These are phyloP conservation scores for Orchestes rusci DNA, from an alignment of 2,888 invertebrate genomes.

Conservation along the genomic window DNA sequence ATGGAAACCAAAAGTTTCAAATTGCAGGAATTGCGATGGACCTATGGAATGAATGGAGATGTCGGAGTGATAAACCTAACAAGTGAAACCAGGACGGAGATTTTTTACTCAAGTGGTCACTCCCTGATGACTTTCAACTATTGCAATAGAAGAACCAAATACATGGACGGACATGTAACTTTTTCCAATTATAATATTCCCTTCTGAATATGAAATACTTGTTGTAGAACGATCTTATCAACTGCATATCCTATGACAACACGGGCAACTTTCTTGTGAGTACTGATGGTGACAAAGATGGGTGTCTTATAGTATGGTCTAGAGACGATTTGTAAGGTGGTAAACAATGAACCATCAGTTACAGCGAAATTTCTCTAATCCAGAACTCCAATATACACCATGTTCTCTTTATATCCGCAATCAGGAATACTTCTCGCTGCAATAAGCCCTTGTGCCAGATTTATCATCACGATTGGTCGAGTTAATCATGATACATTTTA, in stretches of 20 bases:
- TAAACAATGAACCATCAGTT: no score
- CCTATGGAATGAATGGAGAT: constrained; percentile 55
- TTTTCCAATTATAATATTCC: neutral
- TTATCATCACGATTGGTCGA: constrained; percentile 49
- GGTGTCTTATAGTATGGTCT: constrained; percentile 55
- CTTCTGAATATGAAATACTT: neutral
- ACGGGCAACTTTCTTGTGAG: constrained; percentile 53
- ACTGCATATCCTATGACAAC: constrained; percentile 46
- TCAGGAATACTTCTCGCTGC: constrained; percentile 40
- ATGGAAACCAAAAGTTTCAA: no score
- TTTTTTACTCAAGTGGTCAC: constrained; percentile 59
- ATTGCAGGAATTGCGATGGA: no score
- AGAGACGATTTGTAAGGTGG: constrained; percentile 33
- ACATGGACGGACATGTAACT: constrained; percentile 63
- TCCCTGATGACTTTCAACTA: constrained; percentile 59
- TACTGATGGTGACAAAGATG: constrained; percentile 49
- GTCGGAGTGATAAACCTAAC: constrained; percentile 54
- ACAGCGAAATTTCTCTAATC: no score
- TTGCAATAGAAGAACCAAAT: constrained; percentile 50
- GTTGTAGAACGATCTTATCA: constrained; percentile 49
- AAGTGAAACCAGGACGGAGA: constrained; percentile 44
- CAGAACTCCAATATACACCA: constrained; percentile 46
- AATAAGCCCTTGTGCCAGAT: constrained; percentile 48
- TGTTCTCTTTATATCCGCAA: constrained; percentile 48
- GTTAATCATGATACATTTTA: constrained; percentile 40